These are phyloP conservation scores for Drosophila yakuba DNA, from an alignment of 1,140 invertebrate genomes.

Conservation along the genomic window DNA sequence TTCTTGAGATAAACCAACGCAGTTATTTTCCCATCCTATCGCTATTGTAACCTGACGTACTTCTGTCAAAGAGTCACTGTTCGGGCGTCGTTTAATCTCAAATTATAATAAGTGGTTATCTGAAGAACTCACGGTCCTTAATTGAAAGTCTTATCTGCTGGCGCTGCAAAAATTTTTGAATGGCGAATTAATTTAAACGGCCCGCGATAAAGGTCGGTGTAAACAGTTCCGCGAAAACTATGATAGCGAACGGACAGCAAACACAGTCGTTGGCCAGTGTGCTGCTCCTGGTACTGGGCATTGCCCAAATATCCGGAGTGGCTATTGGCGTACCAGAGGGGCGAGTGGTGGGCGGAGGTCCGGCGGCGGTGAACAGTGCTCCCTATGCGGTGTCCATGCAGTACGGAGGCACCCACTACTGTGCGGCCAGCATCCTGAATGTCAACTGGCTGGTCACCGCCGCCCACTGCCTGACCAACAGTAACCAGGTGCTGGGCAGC, in stretches of 20 bases:
- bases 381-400: constrained; percentile 84
- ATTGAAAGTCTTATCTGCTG: constrained; percentile 70
- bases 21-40: constrained; percentile 24
- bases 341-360: constrained; percentile 75
- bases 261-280: constrained; percentile 15
- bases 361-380: constrained; percentile 66
- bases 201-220: constrained; percentile 46
- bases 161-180: constrained; percentile 35
- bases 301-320: constrained; percentile 42
- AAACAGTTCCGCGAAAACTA: constrained; percentile 69
- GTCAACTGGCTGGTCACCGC: constrained; percentile 86
- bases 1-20: constrained; percentile 11
- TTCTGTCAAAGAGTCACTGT: constrained; percentile 4
- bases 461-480: constrained; percentile 75
- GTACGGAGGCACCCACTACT: constrained; percentile 84
- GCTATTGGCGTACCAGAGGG: constrained; percentile 47
- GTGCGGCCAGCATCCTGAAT: constrained; percentile 86
- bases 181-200: constrained; percentile 71
- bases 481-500: constrained; percentile 63
- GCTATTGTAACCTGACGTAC: not conserved
- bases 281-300: constrained; percentile 22
- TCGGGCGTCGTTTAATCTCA: constrained; percentile 41
- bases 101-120: constrained; percentile 68
- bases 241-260: constrained; percentile 54
- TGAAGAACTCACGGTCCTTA: constrained; percentile 40